Conservation (phyloP, 2,888 invertebrate genomes). For the Agriotes lineatus region DNA sequence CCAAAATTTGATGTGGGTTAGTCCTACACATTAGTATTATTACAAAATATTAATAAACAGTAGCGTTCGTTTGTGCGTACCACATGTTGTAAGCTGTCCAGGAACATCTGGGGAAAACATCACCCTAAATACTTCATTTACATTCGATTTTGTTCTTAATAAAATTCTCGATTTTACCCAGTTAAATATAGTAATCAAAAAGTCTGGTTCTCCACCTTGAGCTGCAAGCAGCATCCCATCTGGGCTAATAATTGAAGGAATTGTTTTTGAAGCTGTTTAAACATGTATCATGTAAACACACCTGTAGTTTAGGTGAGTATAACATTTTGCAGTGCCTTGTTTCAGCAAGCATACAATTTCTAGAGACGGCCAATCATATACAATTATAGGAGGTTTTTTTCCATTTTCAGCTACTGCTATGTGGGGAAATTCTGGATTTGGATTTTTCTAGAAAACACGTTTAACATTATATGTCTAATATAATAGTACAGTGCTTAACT, state of each 20-base stretch:
- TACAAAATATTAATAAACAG: not conserved
- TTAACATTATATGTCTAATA: no score
- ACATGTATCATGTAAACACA: no score
- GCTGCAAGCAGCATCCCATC: conserved; percentile 85
- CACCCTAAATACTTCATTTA: conserved; percentile 84
- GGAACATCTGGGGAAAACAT: conserved; percentile 86
- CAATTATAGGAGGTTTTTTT: conserved; percentile 77
- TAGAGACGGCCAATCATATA: conserved; percentile 88
- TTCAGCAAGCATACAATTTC: conserved; percentile 79
- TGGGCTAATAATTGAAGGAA: conserved; percentile 69
- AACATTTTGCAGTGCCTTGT: conserved; percentile 81
- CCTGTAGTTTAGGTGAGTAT: conserved; percentile 82
- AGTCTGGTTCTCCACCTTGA: conserved; percentile 89
- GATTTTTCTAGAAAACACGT: conserved; percentile 75
- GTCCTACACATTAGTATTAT: conserved; percentile 64
- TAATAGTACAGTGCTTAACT: conserved; percentile 63
- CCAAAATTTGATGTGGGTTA: conserved; percentile 91
- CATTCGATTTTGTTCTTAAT: conserved; percentile 84
- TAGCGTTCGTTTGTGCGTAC: no score
- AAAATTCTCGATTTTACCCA: conserved; percentile 85
- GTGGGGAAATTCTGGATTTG: conserved; percentile 70
- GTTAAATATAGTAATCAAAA: conserved; percentile 89
- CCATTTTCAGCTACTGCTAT: conserved; percentile 87
- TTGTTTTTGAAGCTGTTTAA: no score
- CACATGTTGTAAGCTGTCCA: conserved; percentile 84